These are phyloP conservation scores for Blastobasis lacticolella DNA, from an alignment of 2,888 invertebrate species.

Conservation along the genomic window DNA sequence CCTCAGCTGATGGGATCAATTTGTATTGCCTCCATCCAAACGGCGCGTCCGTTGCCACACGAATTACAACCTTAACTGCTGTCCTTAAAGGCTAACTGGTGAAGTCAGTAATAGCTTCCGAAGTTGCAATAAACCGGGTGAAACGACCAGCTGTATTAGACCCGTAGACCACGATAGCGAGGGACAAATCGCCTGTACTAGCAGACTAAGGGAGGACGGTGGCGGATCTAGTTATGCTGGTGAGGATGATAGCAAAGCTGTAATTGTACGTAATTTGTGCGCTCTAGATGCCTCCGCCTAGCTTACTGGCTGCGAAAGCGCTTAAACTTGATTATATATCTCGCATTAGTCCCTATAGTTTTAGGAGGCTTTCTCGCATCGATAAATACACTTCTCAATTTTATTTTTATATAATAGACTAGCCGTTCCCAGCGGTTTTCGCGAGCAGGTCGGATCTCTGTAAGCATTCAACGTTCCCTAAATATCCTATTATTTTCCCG, in stretches of 20 bases:
- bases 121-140: constrained; percentile 48
- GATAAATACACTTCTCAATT: no score
- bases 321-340: no score
- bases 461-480: no score
- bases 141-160: constrained; percentile 36
- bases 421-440: no score
- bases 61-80: constrained; percentile 38
- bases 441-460: no score
- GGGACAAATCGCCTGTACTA: constrained; percentile 11
- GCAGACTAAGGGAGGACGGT: constrained; percentile 13
- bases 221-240: constrained; percentile 22
- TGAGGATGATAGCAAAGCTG: constrained; percentile 26
- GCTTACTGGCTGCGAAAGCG: no score
- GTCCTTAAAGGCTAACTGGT: constrained; percentile 35
- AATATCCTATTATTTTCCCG: no score
- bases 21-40: constrained; percentile 46
- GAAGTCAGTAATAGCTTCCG: constrained; percentile 23
- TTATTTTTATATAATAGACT: no score
- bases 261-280: constrained; percentile 52
- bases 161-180: constrained; percentile 17
- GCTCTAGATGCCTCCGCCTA: constrained; percentile 39
- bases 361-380: no score
- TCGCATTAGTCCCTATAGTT: no score
- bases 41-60: constrained; percentile 10
- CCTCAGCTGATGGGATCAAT: constrained; percentile 48